Conservation (phyloP, 64 coral and sea anemone species). For the Dendronephthya gigantea region DNA sequence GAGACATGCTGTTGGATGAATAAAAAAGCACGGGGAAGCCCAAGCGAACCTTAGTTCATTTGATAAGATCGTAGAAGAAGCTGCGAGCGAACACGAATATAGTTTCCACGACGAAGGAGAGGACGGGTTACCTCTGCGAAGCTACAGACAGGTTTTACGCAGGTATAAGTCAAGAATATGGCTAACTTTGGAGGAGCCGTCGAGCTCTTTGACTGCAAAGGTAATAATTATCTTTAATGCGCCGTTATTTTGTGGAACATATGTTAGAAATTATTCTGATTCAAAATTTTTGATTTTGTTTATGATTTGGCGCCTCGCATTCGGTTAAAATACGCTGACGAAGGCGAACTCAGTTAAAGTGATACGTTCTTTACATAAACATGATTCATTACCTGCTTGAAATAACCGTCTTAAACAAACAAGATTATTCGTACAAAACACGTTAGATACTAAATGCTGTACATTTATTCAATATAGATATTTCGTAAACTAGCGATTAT, state of each 20-base stretch:
- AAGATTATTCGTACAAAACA: background rate
- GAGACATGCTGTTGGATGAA: constrained; percentile 17
- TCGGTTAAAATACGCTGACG: too few species aligned
- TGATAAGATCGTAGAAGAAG: constrained; percentile 2
- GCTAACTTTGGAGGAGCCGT: constrained; percentile 2
- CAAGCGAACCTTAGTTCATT: constrained; percentile 1
- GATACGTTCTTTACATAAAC: too few species aligned
- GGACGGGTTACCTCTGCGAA: background rate
- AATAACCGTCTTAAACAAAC: background rate
- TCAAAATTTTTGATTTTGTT: too few species aligned
- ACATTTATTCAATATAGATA: too few species aligned
- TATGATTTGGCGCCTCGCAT: too few species aligned
- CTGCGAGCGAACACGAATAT: background rate
- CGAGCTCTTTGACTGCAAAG: background rate
- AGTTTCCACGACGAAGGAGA: background rate
- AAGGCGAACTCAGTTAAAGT: too few species aligned
- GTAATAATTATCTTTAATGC: background rate
- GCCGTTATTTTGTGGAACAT: too few species aligned
- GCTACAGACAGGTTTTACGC: background rate
- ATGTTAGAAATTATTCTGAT: too few species aligned
- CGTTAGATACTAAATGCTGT: background rate
- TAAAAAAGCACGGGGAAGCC: background rate
- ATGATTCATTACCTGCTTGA: too few species aligned
- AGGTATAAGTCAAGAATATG: background rate
- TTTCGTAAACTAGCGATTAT: too few species aligned